A percentile compares a stretch with the other conserved stretches of the same genome.
These are phyloP conservation scores for Taenioides sp. DNA, from an alignment of 2,797 vertebrate genomes.

Conservation along the genomic window DNA sequence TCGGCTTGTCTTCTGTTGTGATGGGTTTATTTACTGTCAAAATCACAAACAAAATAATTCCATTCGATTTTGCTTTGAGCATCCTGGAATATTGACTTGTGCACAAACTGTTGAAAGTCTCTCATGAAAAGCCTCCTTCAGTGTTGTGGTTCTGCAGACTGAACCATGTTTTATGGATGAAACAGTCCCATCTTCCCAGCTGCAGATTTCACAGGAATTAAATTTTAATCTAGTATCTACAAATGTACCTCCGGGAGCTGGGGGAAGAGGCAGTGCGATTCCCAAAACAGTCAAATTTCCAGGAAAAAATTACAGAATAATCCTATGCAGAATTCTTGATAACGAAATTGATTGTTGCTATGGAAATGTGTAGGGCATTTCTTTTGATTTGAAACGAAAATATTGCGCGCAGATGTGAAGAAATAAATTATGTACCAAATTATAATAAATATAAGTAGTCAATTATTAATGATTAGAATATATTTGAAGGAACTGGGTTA, in stretches of 20 bases:
- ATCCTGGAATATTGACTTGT: not conserved
- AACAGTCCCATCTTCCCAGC: constrained; percentile 14
- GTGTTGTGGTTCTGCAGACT: not conserved
- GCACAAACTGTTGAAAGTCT: not conserved
- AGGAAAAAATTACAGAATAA: not conserved
- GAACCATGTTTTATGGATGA: constrained; percentile 34
- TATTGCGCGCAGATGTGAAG: not conserved
- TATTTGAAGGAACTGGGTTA: not conserved
- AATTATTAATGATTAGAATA: not conserved
- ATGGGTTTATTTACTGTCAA: too few species aligned
- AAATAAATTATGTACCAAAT: not conserved
- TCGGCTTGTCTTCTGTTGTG: too few species aligned
- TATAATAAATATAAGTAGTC: not conserved
- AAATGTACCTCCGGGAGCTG: constrained; percentile 4
- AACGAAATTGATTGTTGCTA: not conserved
- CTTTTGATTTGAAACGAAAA: not conserved
- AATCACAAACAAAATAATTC: too few species aligned
- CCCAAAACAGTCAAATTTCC: constrained; percentile 9
- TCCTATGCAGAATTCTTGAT: too few species aligned
- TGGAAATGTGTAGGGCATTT: not conserved
- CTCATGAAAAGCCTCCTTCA: not conserved
- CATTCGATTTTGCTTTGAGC: too few species aligned
- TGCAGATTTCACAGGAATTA: not conserved
- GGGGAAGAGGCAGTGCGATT: not conserved
- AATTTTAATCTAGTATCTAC: constrained; percentile 3